phyloP scores from a whole-genome alignment of 2,113 vertebrate genomes.

The Coturnix japonica region DNA sequence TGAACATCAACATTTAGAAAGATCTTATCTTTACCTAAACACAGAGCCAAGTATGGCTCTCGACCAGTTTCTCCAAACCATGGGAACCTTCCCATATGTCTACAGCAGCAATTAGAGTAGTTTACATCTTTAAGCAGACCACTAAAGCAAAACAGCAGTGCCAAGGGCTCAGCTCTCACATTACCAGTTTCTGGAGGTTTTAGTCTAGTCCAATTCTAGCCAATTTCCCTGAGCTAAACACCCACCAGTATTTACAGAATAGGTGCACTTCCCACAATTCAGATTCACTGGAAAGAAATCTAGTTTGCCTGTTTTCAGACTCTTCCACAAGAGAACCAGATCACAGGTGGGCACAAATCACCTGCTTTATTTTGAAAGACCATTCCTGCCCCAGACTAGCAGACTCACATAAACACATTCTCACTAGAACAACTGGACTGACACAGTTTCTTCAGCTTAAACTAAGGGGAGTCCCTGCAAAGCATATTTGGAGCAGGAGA shows the following conservation, averaged over 20 bases:
- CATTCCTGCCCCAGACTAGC: not conserved
- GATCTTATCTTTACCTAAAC: not conserved
- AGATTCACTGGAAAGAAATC: not conserved
- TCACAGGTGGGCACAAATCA: not conserved
- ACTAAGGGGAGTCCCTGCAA: not conserved
- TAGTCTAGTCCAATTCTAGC: not conserved
- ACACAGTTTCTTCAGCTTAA: not conserved
- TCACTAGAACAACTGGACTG: not conserved
- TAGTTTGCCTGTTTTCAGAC: not conserved
- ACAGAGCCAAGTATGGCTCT: not conserved
- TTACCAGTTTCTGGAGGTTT: not conserved
- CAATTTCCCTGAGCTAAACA: not conserved
- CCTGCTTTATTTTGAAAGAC: not conserved
- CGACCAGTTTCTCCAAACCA: not conserved
- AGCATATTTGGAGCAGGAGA: not conserved
- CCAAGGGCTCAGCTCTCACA: no score
- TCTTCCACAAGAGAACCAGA: not conserved
- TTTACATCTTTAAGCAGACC: not conserved
- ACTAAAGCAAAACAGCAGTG: not conserved
- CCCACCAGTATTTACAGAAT: not conserved
- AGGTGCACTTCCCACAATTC: not conserved
- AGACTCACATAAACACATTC: not conserved
- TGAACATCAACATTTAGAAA: not conserved
- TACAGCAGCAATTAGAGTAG: not conserved
- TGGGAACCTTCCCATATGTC: not conserved